Evolutionary conservation across 2,113 vertebrate species (phyloP).

Genomic region (Etheostoma cragini): DNA sequence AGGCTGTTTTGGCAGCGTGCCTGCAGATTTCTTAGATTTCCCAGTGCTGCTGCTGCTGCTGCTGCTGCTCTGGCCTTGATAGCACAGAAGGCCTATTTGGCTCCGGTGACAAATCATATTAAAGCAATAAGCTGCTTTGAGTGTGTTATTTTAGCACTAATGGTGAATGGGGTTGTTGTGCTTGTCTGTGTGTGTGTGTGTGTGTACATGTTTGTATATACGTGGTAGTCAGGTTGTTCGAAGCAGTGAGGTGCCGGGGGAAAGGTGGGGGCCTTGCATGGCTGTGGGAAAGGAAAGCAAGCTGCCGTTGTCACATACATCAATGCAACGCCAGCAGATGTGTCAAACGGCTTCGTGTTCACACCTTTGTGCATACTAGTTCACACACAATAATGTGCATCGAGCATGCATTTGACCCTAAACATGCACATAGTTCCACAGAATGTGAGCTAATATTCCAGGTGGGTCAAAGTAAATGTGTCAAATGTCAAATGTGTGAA

Average conservation of each 20-base stretch:
- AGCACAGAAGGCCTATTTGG: conserved; percentile 66
- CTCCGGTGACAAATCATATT: conserved; percentile 63
- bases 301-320: conserved; percentile 72
- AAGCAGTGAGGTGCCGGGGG: conserved; percentile 30
- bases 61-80: conserved; percentile 45
- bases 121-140: conserved; percentile 67
- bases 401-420: conserved; percentile 28
- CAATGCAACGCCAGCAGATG: conserved; percentile 75
- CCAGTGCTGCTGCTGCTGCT: conserved; percentile 14
- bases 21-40: conserved; percentile 52
- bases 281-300: conserved; percentile 76
- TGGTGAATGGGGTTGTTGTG: conserved; percentile 60
- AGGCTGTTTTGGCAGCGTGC: conserved; percentile 61
- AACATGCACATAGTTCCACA: conserved; percentile 25
- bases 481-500: conserved; percentile 53
- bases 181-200: not conserved
- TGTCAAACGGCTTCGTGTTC: conserved; percentile 79
- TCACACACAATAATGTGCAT: conserved; percentile 55
- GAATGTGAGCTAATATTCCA: conserved; percentile 57
- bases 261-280: conserved; percentile 58
- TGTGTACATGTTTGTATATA: conserved; percentile 32
- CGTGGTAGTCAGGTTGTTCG: conserved; percentile 44
- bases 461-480: conserved; percentile 47
- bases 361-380: conserved; percentile 72
- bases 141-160: conserved; percentile 60